phyloP scores from a whole-genome alignment of 2,113 vertebrate genomes.

The Hyperopisus bebe region DNA sequence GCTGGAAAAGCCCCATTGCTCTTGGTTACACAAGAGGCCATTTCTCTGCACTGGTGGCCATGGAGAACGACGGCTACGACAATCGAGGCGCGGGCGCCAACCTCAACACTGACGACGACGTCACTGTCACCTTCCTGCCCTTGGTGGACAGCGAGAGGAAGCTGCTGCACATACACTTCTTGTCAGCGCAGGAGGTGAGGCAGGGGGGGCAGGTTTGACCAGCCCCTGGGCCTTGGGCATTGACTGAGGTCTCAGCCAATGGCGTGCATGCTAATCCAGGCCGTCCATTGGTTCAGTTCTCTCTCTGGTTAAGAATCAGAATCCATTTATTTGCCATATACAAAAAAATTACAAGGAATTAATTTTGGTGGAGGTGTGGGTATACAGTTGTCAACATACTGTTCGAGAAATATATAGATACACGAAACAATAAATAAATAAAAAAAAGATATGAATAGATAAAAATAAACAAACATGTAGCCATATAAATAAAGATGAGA shows the following conservation, averaged over 20 bases:
- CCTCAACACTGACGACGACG: slow-evolving; percentile 92
- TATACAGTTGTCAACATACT: neutral
- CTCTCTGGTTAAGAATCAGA: neutral
- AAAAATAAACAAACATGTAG: neutral
- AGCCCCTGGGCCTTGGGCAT: neutral
- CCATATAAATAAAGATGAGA: neutral
- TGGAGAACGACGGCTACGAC: slow-evolving; percentile 98
- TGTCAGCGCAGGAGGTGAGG: slow-evolving; percentile 94
- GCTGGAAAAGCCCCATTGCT: slow-evolving; percentile 99
- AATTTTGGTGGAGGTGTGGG: neutral
- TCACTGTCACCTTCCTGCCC: slow-evolving; percentile 92
- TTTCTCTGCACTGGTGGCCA: slow-evolving; percentile 96
- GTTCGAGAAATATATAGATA: neutral
- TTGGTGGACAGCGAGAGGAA: slow-evolving; percentile 97
- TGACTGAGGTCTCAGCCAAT: neutral
- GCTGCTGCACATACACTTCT: slow-evolving; percentile 91
- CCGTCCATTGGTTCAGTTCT: neutral
- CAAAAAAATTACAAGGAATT: neutral
- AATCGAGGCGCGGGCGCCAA: slow-evolving; percentile 97
- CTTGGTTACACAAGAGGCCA: slow-evolving; percentile 97
- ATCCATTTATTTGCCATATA: neutral
- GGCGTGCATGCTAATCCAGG: neutral
- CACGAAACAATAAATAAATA: neutral
- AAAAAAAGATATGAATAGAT: neutral
- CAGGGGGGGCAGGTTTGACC: neutral